Conservation (phyloP, 2,797 vertebrate genomes). For the Pantherophis alleghaniensis region DNA sequence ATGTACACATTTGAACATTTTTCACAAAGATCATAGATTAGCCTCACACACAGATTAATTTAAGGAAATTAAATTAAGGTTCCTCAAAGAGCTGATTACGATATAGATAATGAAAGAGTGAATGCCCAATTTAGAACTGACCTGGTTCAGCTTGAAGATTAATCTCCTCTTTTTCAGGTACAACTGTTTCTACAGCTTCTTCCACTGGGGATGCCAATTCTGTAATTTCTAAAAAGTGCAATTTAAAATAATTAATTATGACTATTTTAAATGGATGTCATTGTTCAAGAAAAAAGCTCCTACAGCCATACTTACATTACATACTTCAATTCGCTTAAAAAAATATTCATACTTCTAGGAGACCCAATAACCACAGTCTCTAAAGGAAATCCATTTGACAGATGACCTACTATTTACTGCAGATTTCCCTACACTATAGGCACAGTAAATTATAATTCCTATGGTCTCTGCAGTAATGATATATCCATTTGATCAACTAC, state of each 20-base stretch:
- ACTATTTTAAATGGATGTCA: neutral
- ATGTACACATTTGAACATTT: neutral
- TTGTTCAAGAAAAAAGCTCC: neutral
- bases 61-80: neutral
- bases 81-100: neutral
- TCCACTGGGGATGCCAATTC: constrained; percentile 67
- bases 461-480: neutral
- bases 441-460: neutral
- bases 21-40: neutral
- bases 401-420: neutral
- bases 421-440: neutral
- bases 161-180: constrained; percentile 70
- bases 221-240: constrained; percentile 63
- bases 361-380: neutral
- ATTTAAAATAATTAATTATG: constrained; percentile 19
- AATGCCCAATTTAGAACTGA: constrained; percentile 46
- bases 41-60: neutral
- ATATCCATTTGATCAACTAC: neutral
- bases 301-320: neutral
- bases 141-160: constrained; percentile 67
- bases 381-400: neutral
- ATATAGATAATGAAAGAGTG: neutral
- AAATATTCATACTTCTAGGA: neutral
- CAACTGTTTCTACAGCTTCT: constrained; percentile 63
- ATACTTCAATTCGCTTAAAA: neutral